phyloP scores from a whole-genome alignment of 2,888 invertebrate species.

The Didymodactylos carnosus region DNA sequence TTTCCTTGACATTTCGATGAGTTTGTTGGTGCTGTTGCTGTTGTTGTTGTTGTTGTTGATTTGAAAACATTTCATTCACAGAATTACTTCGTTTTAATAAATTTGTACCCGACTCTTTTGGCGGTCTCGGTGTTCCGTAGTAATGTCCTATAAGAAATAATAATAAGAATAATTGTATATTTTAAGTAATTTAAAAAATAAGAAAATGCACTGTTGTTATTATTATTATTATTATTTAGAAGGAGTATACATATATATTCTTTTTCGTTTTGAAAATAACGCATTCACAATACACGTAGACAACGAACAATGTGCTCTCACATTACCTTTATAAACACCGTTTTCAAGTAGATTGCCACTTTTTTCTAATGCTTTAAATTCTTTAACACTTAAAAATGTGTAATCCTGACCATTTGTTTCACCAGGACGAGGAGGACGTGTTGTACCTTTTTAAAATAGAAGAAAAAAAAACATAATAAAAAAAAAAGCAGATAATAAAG shows the following conservation, averaged over 20 bases:
- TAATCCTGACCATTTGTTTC: slow-evolving; percentile 47
- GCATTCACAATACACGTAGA: too few relatives aligned
- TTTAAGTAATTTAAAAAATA: too few relatives aligned
- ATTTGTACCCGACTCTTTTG: neutral
- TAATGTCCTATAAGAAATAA: slow-evolving; percentile 34
- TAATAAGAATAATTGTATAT: neutral
- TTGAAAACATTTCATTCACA: neutral
- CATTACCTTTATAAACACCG: slow-evolving; percentile 43
- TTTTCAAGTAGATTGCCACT: slow-evolving; percentile 44
- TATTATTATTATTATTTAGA: too few relatives aligned
- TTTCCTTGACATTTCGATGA: too few relatives aligned
- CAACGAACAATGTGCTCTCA: too few relatives aligned
- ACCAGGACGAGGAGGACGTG: slow-evolving; percentile 40
- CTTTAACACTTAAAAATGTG: slow-evolving; percentile 41
- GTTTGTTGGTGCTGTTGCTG: too few relatives aligned
- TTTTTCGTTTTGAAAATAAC: too few relatives aligned
- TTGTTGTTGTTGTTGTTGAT: neutral
- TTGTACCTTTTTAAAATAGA: too few relatives aligned
- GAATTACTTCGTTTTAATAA: neutral
- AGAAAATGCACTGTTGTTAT: too few relatives aligned
- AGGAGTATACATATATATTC: too few relatives aligned
- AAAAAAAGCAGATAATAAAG: neutral
- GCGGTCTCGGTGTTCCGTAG: slow-evolving; percentile 44
- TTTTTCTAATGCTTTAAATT: slow-evolving; percentile 41
- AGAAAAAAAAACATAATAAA: neutral